Percentiles rank a stretch among this genome's conserved stretches.
Conservation (phyloP, 2,113 vertebrate genomes). For the Bufo gargarizans region DNA sequence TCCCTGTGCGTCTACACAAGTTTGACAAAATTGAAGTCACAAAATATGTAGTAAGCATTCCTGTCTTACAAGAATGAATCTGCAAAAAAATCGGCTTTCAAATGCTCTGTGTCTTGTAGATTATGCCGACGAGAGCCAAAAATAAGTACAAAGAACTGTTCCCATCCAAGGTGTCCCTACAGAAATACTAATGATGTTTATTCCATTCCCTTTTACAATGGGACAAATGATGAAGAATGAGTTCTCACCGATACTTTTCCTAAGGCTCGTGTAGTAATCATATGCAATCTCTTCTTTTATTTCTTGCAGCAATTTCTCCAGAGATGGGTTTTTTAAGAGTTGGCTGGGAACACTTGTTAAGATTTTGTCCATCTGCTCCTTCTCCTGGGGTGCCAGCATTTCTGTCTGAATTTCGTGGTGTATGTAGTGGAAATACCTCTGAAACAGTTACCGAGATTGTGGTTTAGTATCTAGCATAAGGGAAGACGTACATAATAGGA, state of each 20-base stretch:
- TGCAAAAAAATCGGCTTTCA: neutral
- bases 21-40: no score
- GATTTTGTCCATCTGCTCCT: slow-evolving; percentile 75
- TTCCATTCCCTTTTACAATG: neutral
- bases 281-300: slow-evolving; percentile 76
- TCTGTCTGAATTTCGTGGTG: slow-evolving; percentile 73
- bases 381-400: slow-evolving; percentile 77
- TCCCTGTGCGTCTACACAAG: no score
- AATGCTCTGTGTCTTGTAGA: neutral
- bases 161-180: neutral
- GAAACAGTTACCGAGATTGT: slow-evolving; percentile 44
- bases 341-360: slow-evolving; percentile 68
- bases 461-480: neutral
- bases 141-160: neutral
- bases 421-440: slow-evolving; percentile 88
- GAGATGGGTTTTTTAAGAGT: slow-evolving; percentile 62
- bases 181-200: neutral
- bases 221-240: neutral
- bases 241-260: slow-evolving; percentile 82
- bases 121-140: no score
- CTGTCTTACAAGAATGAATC: no score
- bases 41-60: no score
- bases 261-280: slow-evolving; percentile 76
- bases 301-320: slow-evolving; percentile 63
- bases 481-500: neutral